These are phyloP conservation scores for Catostylus mosaicus DNA, from an alignment of 30 jellyfish, hydroid and myxozoan genomes.

Conservation along the genomic window DNA sequence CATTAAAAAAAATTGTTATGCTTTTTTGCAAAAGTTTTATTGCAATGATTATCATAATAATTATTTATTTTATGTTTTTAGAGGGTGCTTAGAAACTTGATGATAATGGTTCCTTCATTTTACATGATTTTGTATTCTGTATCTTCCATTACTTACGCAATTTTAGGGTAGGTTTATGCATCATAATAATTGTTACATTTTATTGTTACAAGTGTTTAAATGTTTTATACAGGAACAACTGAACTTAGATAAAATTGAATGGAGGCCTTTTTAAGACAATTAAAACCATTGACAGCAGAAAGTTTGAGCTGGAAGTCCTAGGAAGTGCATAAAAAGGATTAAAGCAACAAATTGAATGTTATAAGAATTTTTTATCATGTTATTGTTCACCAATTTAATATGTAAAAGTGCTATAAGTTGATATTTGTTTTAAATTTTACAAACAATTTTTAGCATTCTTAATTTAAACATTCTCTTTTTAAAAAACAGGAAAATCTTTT, in stretches of 20 bases:
- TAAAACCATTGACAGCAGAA: too few species aligned
- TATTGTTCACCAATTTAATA: not conserved
- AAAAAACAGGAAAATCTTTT: not conserved
- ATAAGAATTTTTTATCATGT: too few species aligned
- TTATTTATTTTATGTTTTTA: not conserved
- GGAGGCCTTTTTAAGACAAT: too few species aligned
- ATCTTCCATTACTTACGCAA: conserved; percentile 39
- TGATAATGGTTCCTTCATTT: conserved; percentile 47
- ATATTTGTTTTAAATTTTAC: not conserved
- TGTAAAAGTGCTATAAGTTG: not conserved
- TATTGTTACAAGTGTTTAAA: not conserved
- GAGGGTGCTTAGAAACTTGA: conserved; percentile 42
- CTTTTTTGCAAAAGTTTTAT: too few species aligned
- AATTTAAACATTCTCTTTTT: not conserved
- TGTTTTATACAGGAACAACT: too few species aligned
- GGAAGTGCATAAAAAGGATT: too few species aligned
- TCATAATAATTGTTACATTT: not conserved
- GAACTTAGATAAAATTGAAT: too few species aligned
- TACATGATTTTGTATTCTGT: conserved; percentile 46
- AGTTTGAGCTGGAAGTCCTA: too few species aligned
- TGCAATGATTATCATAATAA: too few species aligned
- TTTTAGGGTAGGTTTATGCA: conserved; percentile 26
- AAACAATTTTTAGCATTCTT: not conserved
- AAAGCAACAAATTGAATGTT: too few species aligned
- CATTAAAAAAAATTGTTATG: too few species aligned